Conservation (phyloP, 2,888 invertebrate species). For the Noctua pronuba region DNA sequence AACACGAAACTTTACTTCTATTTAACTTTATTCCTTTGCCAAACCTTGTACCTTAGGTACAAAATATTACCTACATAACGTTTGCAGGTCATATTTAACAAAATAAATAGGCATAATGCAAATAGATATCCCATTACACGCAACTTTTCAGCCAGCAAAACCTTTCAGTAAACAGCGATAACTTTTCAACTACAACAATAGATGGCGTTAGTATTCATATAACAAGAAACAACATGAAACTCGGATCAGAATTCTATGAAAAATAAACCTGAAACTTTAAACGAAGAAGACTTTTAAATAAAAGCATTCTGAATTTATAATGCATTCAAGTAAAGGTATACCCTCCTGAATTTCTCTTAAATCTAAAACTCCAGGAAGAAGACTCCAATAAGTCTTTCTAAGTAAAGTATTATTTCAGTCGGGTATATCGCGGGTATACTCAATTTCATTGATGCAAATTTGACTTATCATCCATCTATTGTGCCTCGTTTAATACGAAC, state of each 20-base stretch:
- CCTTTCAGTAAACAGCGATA: conserved; percentile 9
- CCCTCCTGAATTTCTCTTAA: neutral
- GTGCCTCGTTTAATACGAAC: conserved; percentile 48
- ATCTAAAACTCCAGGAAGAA: conserved; percentile 23
- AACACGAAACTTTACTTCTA: neutral
- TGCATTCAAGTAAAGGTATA: neutral
- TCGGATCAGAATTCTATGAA: conserved; percentile 14
- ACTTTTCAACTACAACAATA: conserved; percentile 47
- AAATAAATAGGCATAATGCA: neutral
- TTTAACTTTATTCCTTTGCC: neutral
- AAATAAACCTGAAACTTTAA: conserved; percentile 19
- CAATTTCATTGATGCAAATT: conserved; percentile 42
- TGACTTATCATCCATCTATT: conserved; percentile 42
- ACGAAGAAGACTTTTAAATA: neutral
- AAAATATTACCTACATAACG: neutral
- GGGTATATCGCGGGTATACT: conserved; percentile 23
- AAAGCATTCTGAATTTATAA: conserved; percentile 3
- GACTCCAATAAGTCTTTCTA: conserved; percentile 19
- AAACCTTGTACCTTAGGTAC: neutral
- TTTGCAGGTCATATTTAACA: neutral
- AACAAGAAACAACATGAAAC: conserved; percentile 24
- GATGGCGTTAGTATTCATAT: conserved; percentile 64
- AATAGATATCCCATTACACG: neutral
- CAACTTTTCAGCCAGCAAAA: conserved; percentile 3
- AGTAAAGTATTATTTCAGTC: conserved; percentile 33